Evolutionary conservation across 2,113 vertebrate species (phyloP), one percentile per base, ranked within the genome.

Genomic region (Opisthocomus hoazin): DNA sequence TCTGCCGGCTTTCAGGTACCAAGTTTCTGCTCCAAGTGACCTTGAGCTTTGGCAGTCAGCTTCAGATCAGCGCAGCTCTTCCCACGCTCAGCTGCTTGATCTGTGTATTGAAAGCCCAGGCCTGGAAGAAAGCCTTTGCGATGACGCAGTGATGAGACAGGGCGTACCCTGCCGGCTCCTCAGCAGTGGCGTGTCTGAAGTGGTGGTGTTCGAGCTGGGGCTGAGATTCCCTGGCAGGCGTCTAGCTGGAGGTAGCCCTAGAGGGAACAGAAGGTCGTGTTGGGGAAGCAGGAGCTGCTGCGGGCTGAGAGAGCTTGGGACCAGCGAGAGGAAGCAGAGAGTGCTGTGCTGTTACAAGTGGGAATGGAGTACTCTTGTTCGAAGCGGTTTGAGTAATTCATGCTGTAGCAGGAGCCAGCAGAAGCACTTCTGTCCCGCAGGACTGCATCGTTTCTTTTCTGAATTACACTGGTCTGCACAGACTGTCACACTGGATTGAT

Each of bases 131-230:
- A 29, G 36, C 34, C 80, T n/a, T 21, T 32, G 58, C 46, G 48
- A 29, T 24, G 19, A 34, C 46, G 15, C 30, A 5, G 23, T 18
- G 34, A 22, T 60, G 63, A n/a, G 45, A 43, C 51, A 9, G 32
- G 34, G 43, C 1, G 0, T 24, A 10, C 10, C 2, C 60, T n/a
- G 68, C 51, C 3, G 3, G 24, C 13, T 66, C 16, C 63, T 36
- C 36, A 57, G 34, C 43, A 37, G 54, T 18, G 27, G 15, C 3
- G 2, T 32, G 41, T 69, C 64, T 70, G n/a, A 84, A 63, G 21
- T 24, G 48, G 30, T 13, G 16, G 17, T 10, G 29, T 15, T 36
- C 30, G 39, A 70, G 37, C 29, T 58, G 39, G 45, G 54, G 53
- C 15, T n/a, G 45, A 53, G 51, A 17, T 26, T n/a, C 34, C 24